Base-by-base conservation (phyloP, 30 jellyfish, hydroid and myxozoan genomes). In the Chironex yamaguchii region DNA sequence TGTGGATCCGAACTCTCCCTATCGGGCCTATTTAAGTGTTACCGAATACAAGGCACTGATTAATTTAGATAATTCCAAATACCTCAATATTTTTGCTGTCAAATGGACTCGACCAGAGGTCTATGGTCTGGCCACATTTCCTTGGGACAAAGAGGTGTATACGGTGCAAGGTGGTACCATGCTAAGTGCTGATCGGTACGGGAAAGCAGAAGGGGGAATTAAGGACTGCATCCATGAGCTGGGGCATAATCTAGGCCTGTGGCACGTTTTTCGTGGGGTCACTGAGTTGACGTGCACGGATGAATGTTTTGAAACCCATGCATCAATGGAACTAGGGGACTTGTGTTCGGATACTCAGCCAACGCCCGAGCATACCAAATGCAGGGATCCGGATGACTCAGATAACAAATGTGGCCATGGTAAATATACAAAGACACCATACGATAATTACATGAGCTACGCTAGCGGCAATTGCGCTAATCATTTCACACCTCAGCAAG, bases 251-350 rank as follows among this genome's bases (percentile, higher is more conserved):
- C 75, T 91, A 9, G 98, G 98, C 62, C 81, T 91, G n/a, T 85
- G 89, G 94, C 98, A 91, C 67, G 98, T 91, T 1, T 94, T 76
- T 34, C 85, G 71, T 26, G 96, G 96, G 12, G 82, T 81, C 30
- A 49, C 73, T 13, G 88, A 77, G 34, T 21, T 64, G 13, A 11
- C 22, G n/a, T 91, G 98, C 58, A 84, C 50, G 49, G 94, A 91
- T 50, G 82, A 80, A 26, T 91, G 98, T 64, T 72, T 78, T 48
- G 98, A 91, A 52, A 79, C 88, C 42, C 91, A 68, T 42, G 90
- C 98, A 3, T 91, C 98, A n/a, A 67, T 91, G 96, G 93, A 82
- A 34, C 90, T 75, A 0, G 98, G 98, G 0, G 98, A 91, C 50
- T 84, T 91, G 1, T 91, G 98, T 74, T 88, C 83, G 0, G 98